phyloP scores from a whole-genome alignment of 2,797 vertebrate species.

The Sebastes reedi region DNA sequence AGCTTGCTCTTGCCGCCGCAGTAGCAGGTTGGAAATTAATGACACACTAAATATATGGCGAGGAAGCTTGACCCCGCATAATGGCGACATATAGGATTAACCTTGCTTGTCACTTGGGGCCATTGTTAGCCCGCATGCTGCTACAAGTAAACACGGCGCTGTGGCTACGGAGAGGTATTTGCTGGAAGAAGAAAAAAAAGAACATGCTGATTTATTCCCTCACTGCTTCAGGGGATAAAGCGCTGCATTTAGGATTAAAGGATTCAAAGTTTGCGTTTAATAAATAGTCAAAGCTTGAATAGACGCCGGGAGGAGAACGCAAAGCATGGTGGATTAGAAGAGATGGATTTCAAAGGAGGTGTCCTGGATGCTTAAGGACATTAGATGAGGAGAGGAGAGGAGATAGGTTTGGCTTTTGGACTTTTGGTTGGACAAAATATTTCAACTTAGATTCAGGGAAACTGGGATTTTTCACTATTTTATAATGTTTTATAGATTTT shows the following conservation, averaged over 20 bases:
- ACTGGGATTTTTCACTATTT: not conserved
- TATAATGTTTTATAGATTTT: not conserved
- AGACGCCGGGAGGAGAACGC: conserved; percentile 39
- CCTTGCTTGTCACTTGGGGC: conserved; percentile 83
- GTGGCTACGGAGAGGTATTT: conserved; percentile 63
- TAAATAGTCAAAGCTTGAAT: conserved; percentile 71
- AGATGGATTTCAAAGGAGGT: conserved; percentile 59
- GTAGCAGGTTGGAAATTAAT: conserved; percentile 92
- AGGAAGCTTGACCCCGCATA: conserved; percentile 85
- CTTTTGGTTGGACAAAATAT: not conserved
- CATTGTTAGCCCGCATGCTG: conserved; percentile 77
- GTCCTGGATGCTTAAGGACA: conserved; percentile 45
- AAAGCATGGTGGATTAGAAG: conserved; percentile 67
- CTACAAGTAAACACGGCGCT: conserved; percentile 63
- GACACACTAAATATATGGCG: conserved; percentile 86
- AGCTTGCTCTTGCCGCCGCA: conserved; percentile 60
- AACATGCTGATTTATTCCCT: conserved; percentile 77
- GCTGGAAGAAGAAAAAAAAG: conserved; percentile 12
- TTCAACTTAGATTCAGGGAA: not conserved
- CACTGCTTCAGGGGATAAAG: conserved; percentile 74
- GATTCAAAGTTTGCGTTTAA: conserved; percentile 81
- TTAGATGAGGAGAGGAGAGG: conserved; percentile 7
- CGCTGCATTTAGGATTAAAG: conserved; percentile 82
- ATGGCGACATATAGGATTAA: conserved; percentile 88
- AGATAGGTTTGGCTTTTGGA: not conserved